Conservation (phyloP, 2,113 vertebrate genomes). For the Nycticorax nycticorax region DNA sequence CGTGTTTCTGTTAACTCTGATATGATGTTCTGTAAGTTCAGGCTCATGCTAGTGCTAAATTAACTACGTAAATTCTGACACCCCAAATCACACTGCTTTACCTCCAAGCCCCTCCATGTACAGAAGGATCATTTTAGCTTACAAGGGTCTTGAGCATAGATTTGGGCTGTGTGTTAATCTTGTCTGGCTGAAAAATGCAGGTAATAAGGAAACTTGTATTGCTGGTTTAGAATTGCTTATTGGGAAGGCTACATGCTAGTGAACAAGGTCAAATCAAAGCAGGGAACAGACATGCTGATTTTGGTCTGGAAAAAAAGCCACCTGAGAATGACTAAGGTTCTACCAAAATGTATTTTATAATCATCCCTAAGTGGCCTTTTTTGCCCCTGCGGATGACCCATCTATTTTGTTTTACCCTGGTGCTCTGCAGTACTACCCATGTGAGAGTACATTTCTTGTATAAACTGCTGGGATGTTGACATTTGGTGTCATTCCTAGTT, state of each 20-base stretch:
- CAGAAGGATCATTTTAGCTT: not conserved
- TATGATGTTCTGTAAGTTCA: not conserved
- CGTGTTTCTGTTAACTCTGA: not conserved
- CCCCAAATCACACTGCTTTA: not conserved
- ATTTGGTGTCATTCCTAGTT: conserved; percentile 30
- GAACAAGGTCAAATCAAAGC: not conserved
- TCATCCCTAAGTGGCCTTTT: not conserved
- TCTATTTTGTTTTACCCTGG: not conserved
- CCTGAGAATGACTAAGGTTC: not conserved
- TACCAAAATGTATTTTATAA: not conserved
- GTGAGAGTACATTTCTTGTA: not conserved
- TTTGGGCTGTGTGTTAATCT: not conserved
- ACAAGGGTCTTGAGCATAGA: not conserved
- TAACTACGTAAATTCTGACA: not conserved
- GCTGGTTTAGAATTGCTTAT: not conserved
- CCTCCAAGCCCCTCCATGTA: accelerated
- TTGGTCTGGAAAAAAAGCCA: not conserved
- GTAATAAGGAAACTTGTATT: not conserved
- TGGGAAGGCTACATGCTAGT: not conserved
- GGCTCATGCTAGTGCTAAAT: not conserved
- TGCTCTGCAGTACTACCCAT: not conserved
- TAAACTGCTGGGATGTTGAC: conserved; percentile 30
- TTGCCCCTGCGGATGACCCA: not conserved
- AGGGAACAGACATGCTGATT: not conserved
- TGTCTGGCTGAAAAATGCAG: not conserved